Percentiles rank a stretch among this genome's conserved stretches.
phyloP scores from a whole-genome alignment of 2,888 invertebrate genomes.

The Perdita meconis region DNA sequence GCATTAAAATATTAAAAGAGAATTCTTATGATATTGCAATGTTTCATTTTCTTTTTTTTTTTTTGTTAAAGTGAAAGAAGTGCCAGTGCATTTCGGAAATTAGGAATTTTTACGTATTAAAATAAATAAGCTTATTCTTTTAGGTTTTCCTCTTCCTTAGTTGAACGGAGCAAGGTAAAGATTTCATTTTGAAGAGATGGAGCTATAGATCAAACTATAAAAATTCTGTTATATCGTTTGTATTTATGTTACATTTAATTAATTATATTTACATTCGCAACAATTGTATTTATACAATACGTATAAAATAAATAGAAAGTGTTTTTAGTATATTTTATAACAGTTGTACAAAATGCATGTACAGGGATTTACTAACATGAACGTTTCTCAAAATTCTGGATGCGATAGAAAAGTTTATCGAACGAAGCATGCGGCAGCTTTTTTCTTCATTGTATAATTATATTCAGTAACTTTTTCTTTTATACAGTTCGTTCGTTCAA shows the following conservation, averaged over 20 bases:
- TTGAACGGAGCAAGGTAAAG: too few relatives aligned
- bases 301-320: constrained; percentile 8
- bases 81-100: background rate
- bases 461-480: too few relatives aligned
- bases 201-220: background rate
- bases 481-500: too few relatives aligned
- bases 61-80: too few relatives aligned
- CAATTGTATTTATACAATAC: background rate
- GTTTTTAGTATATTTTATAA: background rate
- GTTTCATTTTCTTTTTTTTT: too few relatives aligned
- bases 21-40: background rate
- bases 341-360: background rate
- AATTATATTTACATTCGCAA: background rate
- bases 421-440: too few relatives aligned
- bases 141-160: too few relatives aligned
- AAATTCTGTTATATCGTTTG: background rate
- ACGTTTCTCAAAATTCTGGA: too few relatives aligned
- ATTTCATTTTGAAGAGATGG: too few relatives aligned
- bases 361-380: background rate
- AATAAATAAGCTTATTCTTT: too few relatives aligned
- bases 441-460: too few relatives aligned
- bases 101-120: background rate
- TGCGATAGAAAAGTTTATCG: too few relatives aligned
- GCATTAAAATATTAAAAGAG: constrained; percentile 35
- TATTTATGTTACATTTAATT: background rate